These are phyloP conservation scores for Cryptotis parvus DNA, from an alignment of 2,113 vertebrate genomes.

Conservation along the genomic window DNA sequence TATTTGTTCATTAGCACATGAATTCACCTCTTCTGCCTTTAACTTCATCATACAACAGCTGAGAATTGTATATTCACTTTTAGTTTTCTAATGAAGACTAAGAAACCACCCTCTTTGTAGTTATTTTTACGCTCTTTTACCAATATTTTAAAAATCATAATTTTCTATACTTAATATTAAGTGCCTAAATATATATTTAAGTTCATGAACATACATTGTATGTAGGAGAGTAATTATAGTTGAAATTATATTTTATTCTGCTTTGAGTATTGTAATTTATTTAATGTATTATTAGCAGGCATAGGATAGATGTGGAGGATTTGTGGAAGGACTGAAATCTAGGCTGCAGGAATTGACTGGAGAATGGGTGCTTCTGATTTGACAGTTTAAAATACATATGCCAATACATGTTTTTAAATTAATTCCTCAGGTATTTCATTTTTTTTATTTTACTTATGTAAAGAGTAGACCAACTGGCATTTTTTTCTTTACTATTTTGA, in stretches of 20 bases:
- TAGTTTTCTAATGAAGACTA: constrained; percentile 57
- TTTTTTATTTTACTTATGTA: constrained; percentile 68
- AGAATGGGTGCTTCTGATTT: constrained; percentile 41
- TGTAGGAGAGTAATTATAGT: constrained; percentile 1
- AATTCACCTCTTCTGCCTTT: not conserved
- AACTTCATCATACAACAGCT: constrained; percentile 28
- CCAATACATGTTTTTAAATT: constrained; percentile 60
- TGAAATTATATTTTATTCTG: constrained; percentile 23
- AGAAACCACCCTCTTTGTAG: constrained; percentile 58
- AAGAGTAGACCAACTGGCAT: constrained; percentile 62
- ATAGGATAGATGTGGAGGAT: not conserved
- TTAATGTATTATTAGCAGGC: constrained; percentile 35
- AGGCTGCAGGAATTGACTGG: constrained; percentile 30
- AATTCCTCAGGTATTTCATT: constrained; percentile 67
- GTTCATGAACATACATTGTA: not conserved
- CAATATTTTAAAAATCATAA: constrained; percentile 44
- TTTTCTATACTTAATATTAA: constrained; percentile 54
- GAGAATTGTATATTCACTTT: constrained; percentile 43
- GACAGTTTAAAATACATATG: constrained; percentile 14
- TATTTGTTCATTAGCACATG: constrained; percentile 9
- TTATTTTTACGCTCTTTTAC: constrained; percentile 10
- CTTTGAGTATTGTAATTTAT: constrained; percentile 24
- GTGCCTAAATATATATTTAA: not conserved
- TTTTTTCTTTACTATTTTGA: constrained; percentile 61
- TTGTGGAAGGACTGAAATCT: constrained; percentile 24